phyloP scores from a whole-genome alignment of 2,113 vertebrate species.

The Emydocephalus ijimae region DNA sequence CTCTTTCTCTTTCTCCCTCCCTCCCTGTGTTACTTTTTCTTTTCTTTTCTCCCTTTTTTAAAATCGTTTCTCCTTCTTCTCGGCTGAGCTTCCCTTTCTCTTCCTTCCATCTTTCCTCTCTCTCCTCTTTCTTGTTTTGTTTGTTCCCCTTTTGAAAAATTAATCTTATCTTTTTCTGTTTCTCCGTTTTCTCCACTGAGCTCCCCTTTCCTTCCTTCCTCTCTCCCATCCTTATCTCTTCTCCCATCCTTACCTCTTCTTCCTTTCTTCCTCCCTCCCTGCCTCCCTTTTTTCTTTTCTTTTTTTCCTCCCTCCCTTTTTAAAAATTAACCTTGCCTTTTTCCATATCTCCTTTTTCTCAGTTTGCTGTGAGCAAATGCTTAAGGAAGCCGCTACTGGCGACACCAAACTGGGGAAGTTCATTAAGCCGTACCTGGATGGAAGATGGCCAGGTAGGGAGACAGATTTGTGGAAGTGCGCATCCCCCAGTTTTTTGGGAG shows the following conservation, averaged over 20 bases:
- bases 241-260: too few relatives aligned
- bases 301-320: constrained; percentile 48
- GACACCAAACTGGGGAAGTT: constrained; percentile 71
- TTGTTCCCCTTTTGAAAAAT: too few relatives aligned
- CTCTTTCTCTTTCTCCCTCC: constrained; percentile 5
- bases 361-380: constrained; percentile 84
- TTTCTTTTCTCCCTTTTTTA: background rate
- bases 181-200: too few relatives aligned
- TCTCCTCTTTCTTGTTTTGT: too few relatives aligned
- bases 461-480: background rate
- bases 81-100: background rate
- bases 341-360: constrained; percentile 57
- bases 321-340: constrained; percentile 67
- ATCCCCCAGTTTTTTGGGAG: background rate
- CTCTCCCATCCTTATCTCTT: too few relatives aligned
- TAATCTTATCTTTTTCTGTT: too few relatives aligned
- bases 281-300: constrained; percentile 43
- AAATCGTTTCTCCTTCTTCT: too few relatives aligned
- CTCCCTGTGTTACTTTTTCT: constrained; percentile 50
- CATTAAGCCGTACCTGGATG: constrained; percentile 76
- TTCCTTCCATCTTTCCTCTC: too few relatives aligned
- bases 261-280: too few relatives aligned
- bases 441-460: constrained; percentile 72
- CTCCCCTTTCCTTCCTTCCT: too few relatives aligned
- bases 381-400: constrained; percentile 81